Evolutionary conservation across 2,888 invertebrate genomes (phyloP).

Genomic region (Amphipoea oculea): DNA sequence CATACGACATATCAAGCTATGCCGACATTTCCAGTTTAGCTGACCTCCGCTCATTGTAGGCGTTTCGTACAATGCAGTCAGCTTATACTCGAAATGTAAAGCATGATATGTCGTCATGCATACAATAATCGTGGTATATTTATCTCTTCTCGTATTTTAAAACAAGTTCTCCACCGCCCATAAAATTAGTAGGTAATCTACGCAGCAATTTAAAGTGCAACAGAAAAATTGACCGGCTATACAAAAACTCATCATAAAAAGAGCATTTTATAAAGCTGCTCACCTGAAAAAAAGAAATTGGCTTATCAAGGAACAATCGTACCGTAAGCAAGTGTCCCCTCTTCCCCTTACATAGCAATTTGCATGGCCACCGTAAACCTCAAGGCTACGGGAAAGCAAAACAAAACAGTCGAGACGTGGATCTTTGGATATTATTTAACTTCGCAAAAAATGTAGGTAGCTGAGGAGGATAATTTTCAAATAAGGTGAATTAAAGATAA

Average conservation of each 20-base stretch:
- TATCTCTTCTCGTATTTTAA: neutral
- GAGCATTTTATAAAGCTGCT: conserved; percentile 50
- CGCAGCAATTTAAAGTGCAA: neutral
- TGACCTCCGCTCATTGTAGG: neutral
- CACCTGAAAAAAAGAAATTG: conserved; percentile 58
- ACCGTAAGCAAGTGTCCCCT: conserved; percentile 63
- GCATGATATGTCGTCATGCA: neutral
- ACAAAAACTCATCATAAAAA: conserved; percentile 8
- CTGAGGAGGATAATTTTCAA: conserved; percentile 13
- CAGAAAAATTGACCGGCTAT: neutral
- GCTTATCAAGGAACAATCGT: conserved; percentile 61
- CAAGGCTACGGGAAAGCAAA: conserved; percentile 51
- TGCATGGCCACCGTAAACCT: conserved; percentile 61
- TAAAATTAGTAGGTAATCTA: neutral
- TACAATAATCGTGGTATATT: neutral
- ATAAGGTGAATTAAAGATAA: neutral
- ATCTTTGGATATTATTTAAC: conserved; percentile 40
- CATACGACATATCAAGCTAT: neutral
- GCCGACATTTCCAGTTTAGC: neutral
- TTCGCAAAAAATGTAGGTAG: neutral
- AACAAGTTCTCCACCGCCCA: neutral
- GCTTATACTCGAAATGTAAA: neutral
- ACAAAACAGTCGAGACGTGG: conserved; percentile 44
- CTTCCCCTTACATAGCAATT: conserved; percentile 55
- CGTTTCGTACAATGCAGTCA: neutral